Evolutionary conservation across 2,113 vertebrate genomes (phyloP), one percentile per base, ranked within the genome.

Genomic region (Tapirus terrestris): DNA sequence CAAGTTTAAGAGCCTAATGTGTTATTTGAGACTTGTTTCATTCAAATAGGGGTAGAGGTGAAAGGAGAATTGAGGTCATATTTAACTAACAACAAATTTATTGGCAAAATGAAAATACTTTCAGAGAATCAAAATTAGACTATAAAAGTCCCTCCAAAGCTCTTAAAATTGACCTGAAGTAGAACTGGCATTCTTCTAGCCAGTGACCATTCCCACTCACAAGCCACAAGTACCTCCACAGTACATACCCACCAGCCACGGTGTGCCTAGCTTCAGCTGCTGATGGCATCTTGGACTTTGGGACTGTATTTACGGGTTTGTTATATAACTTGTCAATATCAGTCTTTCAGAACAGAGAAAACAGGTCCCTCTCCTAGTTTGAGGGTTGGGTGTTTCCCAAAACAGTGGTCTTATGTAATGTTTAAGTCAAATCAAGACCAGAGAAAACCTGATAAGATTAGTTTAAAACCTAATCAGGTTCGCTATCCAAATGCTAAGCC

Each of bases 381-480:
- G 5, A 79, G 48, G 53, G 18, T 2, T 93, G 45, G 36, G 20
- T 84, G 5, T 51, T 87, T 83, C 58, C 83, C 48, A 92, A 92
- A 56, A 25, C 29, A 91, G 81, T 27, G 21, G 45, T 31, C 39
- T 89, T 96, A n/a, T 33, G 1, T 43, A 97, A 95, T n/a, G 11
- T 75, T 70, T 45, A 63, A 73, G 45, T 72, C 56, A 92, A 65
- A 79, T 36, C 33, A 73, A 95, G 63, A 89, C 56, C 18, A 75
- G 18, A 60, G 20, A 88, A 94, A 91, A 56, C 8, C 25, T 89
- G 89, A 65, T 77, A 94, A 94, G 39, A 96, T 21, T 87, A n/a
- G 27, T 91, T 94, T 83, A 89, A 95, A 91, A 73, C 48, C 20
- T 85, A 61, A 85, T 70, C 25, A 72, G 21, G 53, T 68, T n/a